Conservation (phyloP, 2,888 invertebrate species). For the Galeopsomyia nigrocyanea region DNA sequence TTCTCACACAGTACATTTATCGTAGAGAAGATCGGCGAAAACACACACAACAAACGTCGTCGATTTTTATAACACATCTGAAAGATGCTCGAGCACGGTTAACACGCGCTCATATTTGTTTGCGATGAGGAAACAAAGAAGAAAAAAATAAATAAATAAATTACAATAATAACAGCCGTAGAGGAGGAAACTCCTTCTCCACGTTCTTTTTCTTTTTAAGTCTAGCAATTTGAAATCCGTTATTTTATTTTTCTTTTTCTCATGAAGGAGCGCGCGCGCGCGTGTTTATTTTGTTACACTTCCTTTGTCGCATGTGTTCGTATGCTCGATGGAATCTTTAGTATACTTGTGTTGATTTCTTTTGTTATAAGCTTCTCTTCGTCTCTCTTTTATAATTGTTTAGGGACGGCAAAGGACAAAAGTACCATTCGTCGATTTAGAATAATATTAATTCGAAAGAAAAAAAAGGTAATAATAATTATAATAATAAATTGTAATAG, state of each 20-base stretch:
- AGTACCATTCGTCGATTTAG: slow-evolving; percentile 67
- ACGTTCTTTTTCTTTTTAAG: slow-evolving; percentile 25
- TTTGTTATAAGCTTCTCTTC: slow-evolving; percentile 29
- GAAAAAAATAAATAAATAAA: slow-evolving; percentile 7
- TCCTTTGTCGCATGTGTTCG: slow-evolving; percentile 26
- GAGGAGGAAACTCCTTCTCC: slow-evolving; percentile 26
- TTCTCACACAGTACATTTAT: slow-evolving; percentile 32
- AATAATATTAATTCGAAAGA: slow-evolving; percentile 51
- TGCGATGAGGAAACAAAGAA: slow-evolving; percentile 40
- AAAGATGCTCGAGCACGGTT: slow-evolving; percentile 31
- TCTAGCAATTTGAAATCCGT: slow-evolving; percentile 30
- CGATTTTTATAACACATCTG: too few relatives aligned
- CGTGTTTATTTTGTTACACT: slow-evolving; percentile 19
- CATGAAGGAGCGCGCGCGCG: slow-evolving; percentile 42
- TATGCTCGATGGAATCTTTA: slow-evolving; percentile 29
- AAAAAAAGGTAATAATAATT: slow-evolving; percentile 15
- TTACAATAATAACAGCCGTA: slow-evolving; percentile 38
- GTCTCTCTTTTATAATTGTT: slow-evolving; percentile 45
- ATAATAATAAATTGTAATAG: slow-evolving; percentile 18
- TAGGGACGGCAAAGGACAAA: slow-evolving; percentile 67
- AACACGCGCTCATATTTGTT: slow-evolving; percentile 43
- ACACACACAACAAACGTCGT: background rate
- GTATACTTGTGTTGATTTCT: slow-evolving; percentile 27
- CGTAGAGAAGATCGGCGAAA: slow-evolving; percentile 33
- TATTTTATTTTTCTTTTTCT: slow-evolving; percentile 19